phyloP scores from a whole-genome alignment of 2,888 invertebrate genomes.

The Orthosia gothica region DNA sequence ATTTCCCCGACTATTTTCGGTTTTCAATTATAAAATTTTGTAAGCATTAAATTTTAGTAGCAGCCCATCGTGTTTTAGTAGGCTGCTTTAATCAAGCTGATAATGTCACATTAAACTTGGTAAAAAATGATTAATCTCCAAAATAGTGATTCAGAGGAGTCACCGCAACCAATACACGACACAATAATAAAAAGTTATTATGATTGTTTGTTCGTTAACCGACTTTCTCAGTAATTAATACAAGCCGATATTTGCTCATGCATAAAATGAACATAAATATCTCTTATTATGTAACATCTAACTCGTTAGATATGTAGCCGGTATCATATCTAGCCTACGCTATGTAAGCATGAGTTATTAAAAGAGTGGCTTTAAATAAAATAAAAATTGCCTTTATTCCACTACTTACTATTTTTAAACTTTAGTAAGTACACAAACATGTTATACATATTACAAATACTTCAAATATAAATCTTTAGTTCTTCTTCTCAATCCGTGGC shows the following conservation, averaged over 20 bases:
- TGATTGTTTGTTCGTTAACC: constrained; percentile 75
- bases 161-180: constrained; percentile 55
- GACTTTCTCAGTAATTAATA: constrained; percentile 82
- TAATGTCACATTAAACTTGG: constrained; percentile 8
- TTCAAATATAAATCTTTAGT: no score
- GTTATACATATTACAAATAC: no score
- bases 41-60: neutral
- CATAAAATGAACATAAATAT: constrained; percentile 85
- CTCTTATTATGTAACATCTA: constrained; percentile 73
- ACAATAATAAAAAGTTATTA: constrained; percentile 68
- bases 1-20: no score
- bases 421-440: no score
- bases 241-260: constrained; percentile 82
- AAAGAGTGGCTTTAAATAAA: neutral
- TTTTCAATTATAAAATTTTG: neutral
- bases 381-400: no score
- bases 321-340: constrained; percentile 53
- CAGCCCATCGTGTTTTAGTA: neutral
- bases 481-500: no score
- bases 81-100: neutral
- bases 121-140: neutral
- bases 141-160: constrained; percentile 47
- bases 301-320: constrained; percentile 49
- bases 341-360: neutral
- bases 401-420: no score